phyloP scores from a whole-genome alignment of 2,797 vertebrate genomes.

The Molossus alvarezi region DNA sequence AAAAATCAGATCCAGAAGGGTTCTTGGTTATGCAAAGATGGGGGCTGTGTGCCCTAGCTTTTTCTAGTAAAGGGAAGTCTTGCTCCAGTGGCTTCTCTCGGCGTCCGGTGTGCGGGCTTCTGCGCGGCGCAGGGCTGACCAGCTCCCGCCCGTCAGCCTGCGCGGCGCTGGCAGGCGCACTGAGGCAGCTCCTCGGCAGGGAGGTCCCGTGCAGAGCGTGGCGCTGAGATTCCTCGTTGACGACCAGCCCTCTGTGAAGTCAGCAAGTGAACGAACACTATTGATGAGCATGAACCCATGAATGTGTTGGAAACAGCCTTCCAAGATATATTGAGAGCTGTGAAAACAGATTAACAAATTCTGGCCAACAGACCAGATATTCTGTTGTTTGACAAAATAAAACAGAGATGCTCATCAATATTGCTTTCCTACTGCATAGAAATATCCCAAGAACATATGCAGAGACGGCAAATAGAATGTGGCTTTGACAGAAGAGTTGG shows the following conservation, averaged over 20 bases:
- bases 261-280: slow-evolving; percentile 50
- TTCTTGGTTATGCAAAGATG: not conserved
- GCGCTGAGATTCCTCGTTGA: not conserved
- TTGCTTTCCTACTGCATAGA: slow-evolving; percentile 60
- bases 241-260: slow-evolving; percentile 41
- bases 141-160: not conserved
- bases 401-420: slow-evolving; percentile 70
- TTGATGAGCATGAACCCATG: slow-evolving; percentile 70
- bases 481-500: slow-evolving; percentile 51
- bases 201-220: not conserved
- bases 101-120: not conserved
- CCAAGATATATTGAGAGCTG: slow-evolving; percentile 54
- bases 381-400: slow-evolving; percentile 81
- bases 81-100: not conserved
- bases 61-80: slow-evolving; percentile 27
- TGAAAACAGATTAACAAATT: slow-evolving; percentile 76
- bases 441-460: slow-evolving; percentile 69
- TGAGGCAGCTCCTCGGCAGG: not conserved
- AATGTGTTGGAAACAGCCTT: slow-evolving; percentile 68
- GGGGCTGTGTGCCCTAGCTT: not conserved
- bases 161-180: not conserved
- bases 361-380: slow-evolving; percentile 80
- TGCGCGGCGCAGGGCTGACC: too few relatives aligned
- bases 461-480: slow-evolving; percentile 71
- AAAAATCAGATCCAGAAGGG: not conserved